Evolutionary conservation across 2,888 invertebrate species (phyloP).

Genomic region (Buathra laborator): DNA sequence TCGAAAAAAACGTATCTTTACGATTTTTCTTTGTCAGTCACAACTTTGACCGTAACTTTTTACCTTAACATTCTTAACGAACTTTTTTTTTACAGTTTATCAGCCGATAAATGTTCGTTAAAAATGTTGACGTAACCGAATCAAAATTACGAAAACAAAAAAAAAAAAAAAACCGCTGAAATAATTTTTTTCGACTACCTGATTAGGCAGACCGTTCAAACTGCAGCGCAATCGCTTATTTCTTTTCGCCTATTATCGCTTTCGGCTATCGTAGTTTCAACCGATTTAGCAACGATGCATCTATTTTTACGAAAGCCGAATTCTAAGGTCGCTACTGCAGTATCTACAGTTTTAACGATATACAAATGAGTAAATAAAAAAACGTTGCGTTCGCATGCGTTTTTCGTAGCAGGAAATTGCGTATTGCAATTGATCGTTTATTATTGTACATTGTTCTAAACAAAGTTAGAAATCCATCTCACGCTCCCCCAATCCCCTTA

Average conservation of each 20-base stretch:
- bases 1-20: too few species aligned
- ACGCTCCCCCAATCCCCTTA: constrained; percentile 31
- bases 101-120: too few species aligned
- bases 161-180: too few species aligned
- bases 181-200: too few species aligned
- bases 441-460: constrained; percentile 66
- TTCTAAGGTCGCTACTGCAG: not conserved
- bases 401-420: constrained; percentile 46
- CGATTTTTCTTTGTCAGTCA: too few species aligned
- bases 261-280: not conserved
- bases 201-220: not conserved
- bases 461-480: constrained; percentile 59
- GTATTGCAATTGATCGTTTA: constrained; percentile 54
- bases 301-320: not conserved
- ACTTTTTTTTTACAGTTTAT: too few species aligned
- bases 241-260: not conserved
- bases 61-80: too few species aligned
- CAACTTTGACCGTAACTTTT: too few species aligned
- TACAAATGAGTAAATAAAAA: not conserved
- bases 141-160: too few species aligned
- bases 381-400: constrained; percentile 13
- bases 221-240: not conserved
- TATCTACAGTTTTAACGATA: not conserved
- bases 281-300: not conserved
- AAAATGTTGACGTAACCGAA: too few species aligned